Conservation (phyloP, 2,888 invertebrate species). For the Octodonta nipae region DNA sequence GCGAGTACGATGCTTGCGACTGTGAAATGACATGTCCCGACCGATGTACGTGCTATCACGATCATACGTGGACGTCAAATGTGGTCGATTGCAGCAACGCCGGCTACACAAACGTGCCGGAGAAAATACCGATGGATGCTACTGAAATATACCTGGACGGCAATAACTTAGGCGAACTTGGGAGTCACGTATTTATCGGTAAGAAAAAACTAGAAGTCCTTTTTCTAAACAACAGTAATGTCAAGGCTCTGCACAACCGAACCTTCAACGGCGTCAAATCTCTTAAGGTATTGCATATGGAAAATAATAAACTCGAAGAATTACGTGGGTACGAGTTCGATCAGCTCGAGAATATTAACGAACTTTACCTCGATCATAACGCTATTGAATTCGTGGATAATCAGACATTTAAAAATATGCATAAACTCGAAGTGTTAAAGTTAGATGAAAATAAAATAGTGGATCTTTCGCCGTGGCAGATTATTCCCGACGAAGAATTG, state of each 20-base stretch:
- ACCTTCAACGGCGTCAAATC: constrained; percentile 70
- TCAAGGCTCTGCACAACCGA: constrained; percentile 62
- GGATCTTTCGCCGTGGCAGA: constrained; percentile 55
- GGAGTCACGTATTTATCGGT: constrained; percentile 76
- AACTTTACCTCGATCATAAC: constrained; percentile 65
- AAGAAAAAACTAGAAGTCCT: constrained; percentile 67
- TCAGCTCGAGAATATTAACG: constrained; percentile 56
- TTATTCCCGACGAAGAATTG: constrained; percentile 46
- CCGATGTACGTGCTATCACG: constrained; percentile 77
- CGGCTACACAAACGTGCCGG: constrained; percentile 60
- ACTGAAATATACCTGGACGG: constrained; percentile 78
- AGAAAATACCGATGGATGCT: constrained; percentile 77
- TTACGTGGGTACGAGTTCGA: constrained; percentile 69
- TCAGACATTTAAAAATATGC: constrained; percentile 61
- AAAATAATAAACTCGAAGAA: constrained; percentile 58
- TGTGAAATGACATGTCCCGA: constrained; percentile 83
- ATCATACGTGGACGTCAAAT: constrained; percentile 73
- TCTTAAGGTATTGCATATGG: constrained; percentile 60
- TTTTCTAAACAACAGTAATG: constrained; percentile 66
- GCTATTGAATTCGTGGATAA: constrained; percentile 59
- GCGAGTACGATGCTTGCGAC: constrained; percentile 82
- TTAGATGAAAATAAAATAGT: constrained; percentile 67
- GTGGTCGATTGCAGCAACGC: constrained; percentile 71
- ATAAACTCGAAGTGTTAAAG: constrained; percentile 55
- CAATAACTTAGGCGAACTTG: constrained; percentile 62